phyloP scores from a whole-genome alignment of 1,140 invertebrate species.

The Pentalonia nigronervosa region DNA sequence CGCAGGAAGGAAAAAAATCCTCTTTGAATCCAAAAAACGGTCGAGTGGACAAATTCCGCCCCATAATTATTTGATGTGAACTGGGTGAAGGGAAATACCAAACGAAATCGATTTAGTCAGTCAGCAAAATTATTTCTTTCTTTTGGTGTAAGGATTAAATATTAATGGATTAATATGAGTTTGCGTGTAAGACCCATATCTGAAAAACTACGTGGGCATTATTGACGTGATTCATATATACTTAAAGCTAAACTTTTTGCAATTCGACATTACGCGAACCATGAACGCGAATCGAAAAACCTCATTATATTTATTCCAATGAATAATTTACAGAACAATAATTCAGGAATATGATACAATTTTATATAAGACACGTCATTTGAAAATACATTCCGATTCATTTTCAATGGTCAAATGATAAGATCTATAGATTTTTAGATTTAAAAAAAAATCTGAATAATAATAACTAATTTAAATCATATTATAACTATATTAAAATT shows the following conservation, averaged over 20 bases:
- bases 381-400: neutral
- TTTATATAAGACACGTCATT: neutral
- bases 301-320: neutral
- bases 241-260: neutral
- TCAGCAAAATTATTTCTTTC: conserved; percentile 46
- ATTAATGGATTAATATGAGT: conserved; percentile 49
- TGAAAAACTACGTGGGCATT: neutral
- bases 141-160: neutral
- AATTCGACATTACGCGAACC: neutral
- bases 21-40: conserved; percentile 53
- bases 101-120: conserved; percentile 45
- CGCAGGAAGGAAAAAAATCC: conserved; percentile 24
- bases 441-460: neutral
- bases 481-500: neutral
- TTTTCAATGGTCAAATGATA: neutral
- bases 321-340: conserved; percentile 8
- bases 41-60: conserved; percentile 40
- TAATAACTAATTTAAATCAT: neutral
- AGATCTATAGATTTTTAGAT: neutral
- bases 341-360: neutral
- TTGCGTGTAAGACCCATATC: neutral
- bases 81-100: neutral
- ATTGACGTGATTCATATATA: conserved; percentile 22
- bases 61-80: conserved; percentile 53
- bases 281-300: neutral